phyloP scores from a whole-genome alignment of 2,113 vertebrate genomes.

The Actenoides hombroni region DNA sequence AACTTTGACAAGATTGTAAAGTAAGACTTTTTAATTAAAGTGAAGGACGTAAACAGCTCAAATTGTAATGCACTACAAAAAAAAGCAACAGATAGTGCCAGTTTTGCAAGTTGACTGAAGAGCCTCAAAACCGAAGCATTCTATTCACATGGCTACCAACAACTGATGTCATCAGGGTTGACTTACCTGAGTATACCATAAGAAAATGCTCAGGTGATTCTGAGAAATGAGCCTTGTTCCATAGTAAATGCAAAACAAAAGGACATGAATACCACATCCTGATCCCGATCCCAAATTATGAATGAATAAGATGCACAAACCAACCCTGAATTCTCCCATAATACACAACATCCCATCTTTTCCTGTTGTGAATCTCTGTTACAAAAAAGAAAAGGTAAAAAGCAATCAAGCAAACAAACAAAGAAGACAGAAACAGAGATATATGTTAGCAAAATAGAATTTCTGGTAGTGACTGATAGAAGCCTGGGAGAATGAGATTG shows the following conservation, averaged over 20 bases:
- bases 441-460: neutral
- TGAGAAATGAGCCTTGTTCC: neutral
- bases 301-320: neutral
- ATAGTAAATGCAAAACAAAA: neutral
- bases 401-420: neutral
- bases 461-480: neutral
- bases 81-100: neutral
- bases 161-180: neutral
- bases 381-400: neutral
- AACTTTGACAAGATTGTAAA: neutral
- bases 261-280: neutral
- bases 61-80: neutral
- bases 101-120: neutral
- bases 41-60: neutral
- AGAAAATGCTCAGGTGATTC: neutral
- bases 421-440: neutral
- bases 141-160: neutral
- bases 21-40: neutral
- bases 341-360: neutral
- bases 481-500: neutral
- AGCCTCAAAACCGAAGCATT: neutral
- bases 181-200: neutral
- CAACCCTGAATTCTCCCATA: neutral
- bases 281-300: neutral
- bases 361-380: neutral